Conservation (phyloP, 30 jellyfish, hydroid and myxozoan genomes). For the Chrysaora quinquecirrha region DNA sequence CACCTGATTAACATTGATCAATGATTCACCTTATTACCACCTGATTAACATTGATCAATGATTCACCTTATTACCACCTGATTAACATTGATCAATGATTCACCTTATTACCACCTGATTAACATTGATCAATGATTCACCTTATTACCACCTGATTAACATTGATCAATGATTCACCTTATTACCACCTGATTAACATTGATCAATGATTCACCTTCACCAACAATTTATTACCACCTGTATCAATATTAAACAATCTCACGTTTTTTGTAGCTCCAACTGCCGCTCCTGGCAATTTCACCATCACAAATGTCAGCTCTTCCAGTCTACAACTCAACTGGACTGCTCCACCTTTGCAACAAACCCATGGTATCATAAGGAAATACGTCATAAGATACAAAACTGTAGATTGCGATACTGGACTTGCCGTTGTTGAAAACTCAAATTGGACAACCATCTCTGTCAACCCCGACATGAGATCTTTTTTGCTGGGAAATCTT, state of each 20-base stretch:
- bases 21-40: too few species aligned
- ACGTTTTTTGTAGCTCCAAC: slow-evolving; percentile 28
- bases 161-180: too few species aligned
- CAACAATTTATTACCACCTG: too few species aligned
- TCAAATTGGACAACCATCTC: background rate
- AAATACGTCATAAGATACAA: slow-evolving; percentile 5
- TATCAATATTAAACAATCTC: background rate
- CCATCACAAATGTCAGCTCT: background rate
- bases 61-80: too few species aligned
- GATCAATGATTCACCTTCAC: too few species aligned
- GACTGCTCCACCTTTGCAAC: background rate
- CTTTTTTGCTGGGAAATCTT: background rate
- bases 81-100: too few species aligned
- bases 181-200: too few species aligned
- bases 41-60: too few species aligned
- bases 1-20: too few species aligned
- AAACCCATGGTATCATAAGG: slow-evolving; percentile 26
- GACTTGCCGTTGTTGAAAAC: background rate
- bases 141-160: too few species aligned
- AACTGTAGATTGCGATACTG: slow-evolving; percentile 7
- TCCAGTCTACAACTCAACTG: slow-evolving; percentile 8
- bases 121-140: too few species aligned
- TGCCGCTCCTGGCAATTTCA: slow-evolving; percentile 6
- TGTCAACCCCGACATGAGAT: background rate
- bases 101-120: too few species aligned